These are phyloP conservation scores for Gerosis bhagava DNA, from an alignment of 2,888 invertebrate species.

Conservation along the genomic window DNA sequence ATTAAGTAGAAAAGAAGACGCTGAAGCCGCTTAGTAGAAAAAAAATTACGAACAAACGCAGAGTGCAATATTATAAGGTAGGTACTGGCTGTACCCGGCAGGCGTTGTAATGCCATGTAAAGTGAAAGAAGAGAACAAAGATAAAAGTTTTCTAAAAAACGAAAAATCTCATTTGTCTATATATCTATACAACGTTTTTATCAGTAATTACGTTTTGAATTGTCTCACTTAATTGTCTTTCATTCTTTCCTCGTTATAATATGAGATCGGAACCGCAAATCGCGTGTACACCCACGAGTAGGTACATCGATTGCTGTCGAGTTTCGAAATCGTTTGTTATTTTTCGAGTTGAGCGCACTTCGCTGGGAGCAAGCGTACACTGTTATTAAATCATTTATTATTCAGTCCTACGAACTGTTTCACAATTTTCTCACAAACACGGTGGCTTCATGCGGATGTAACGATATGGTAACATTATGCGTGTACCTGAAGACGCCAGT, in stretches of 20 bases:
- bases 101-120: too few species aligned
- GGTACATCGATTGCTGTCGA: conserved; percentile 51
- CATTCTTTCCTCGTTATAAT: conserved; percentile 3
- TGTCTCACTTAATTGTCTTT: conserved; percentile 1
- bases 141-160: too few species aligned
- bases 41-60: too few species aligned
- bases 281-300: conserved; percentile 40
- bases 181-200: too few species aligned
- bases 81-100: too few species aligned
- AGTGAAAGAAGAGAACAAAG: too few species aligned
- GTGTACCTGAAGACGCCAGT: conserved; percentile 16
- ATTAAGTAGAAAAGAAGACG: too few species aligned
- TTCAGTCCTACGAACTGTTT: conserved; percentile 79
- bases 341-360: conserved; percentile 70
- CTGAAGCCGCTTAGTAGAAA: too few species aligned
- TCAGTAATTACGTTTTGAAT: too few species aligned
- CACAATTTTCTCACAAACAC: conserved; percentile 68
- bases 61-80: too few species aligned
- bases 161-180: too few species aligned
- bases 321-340: conserved; percentile 76
- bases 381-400: conserved; percentile 82
- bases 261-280: conserved; percentile 41
- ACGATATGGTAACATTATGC: conserved; percentile 21
- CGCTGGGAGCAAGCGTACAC: conserved; percentile 72
- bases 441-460: conserved; percentile 17